phyloP scores from a whole-genome alignment of 2,113 vertebrate species.

The Monopterus albus region DNA sequence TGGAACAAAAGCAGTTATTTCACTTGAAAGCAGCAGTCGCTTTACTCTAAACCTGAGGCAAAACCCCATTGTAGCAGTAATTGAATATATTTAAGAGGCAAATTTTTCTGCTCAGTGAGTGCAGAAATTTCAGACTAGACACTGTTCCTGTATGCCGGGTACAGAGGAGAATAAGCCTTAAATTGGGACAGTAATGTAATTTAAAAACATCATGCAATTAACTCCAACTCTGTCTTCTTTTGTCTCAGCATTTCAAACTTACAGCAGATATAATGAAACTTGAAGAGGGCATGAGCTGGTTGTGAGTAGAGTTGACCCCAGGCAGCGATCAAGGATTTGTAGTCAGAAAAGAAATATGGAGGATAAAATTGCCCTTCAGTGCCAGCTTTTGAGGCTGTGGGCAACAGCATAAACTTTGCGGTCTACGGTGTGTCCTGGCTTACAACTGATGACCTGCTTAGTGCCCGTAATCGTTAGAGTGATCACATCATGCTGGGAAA shows the following conservation, averaged over 20 bases:
- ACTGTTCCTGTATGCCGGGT: background rate
- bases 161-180: constrained; percentile 16
- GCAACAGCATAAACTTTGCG: background rate
- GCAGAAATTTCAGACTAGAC: constrained; percentile 28
- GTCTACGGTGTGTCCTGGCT: background rate
- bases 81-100: no score
- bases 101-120: constrained; percentile 9
- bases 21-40: constrained; percentile 6
- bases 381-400: background rate
- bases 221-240: constrained; percentile 37
- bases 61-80: background rate
- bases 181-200: constrained; percentile 49
- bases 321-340: background rate
- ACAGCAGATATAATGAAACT: constrained; percentile 23
- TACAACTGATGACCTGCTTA: background rate
- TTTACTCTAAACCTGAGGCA: background rate
- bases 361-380: background rate
- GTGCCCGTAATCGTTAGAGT: constrained; percentile 8
- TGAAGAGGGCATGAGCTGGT: constrained; percentile 24
- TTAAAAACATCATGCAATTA: constrained; percentile 60
- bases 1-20: background rate
- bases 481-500: constrained; percentile 4
- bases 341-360: background rate
- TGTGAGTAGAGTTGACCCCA: background rate
- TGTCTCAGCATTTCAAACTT: constrained; percentile 50